Percentiles rank a stretch among this genome's conserved stretches.
These are phyloP conservation scores for Belgica antarctica DNA, from an alignment of 2,888 invertebrate species.

Conservation along the genomic window DNA sequence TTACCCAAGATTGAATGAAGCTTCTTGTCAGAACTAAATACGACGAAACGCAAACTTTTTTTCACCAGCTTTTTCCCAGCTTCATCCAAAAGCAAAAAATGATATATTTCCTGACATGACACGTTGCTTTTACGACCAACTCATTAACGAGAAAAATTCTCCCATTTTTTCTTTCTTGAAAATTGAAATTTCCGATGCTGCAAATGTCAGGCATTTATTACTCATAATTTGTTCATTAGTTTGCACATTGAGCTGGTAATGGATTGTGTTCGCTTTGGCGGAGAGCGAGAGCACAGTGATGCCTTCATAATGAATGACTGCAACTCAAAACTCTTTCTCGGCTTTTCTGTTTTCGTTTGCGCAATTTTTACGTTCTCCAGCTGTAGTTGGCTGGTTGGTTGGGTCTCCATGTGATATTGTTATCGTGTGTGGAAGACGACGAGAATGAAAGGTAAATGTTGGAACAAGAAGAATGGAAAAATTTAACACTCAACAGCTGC, in stretches of 20 bases:
- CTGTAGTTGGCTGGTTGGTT: neutral
- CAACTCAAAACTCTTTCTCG: too few relatives aligned
- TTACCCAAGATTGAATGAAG: too few relatives aligned
- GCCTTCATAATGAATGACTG: slow-evolving; percentile 12
- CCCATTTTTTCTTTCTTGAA: too few relatives aligned
- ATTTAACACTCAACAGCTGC: slow-evolving; percentile 39
- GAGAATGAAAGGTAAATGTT: neutral
- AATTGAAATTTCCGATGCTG: slow-evolving; percentile 30
- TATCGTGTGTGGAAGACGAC: neutral
- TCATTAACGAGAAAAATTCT: too few relatives aligned
- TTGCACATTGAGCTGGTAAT: slow-evolving; percentile 35
- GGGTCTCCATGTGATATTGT: neutral
- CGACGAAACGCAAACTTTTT: too few relatives aligned
- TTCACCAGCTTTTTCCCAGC: too few relatives aligned
- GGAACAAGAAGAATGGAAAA: slow-evolving; percentile 2
- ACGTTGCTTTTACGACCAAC: too few relatives aligned
- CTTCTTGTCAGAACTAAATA: too few relatives aligned
- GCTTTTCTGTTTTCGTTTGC: slow-evolving; percentile 22
- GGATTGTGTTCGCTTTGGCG: slow-evolving; percentile 8
- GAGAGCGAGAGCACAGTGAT: neutral
- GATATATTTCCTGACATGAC: too few relatives aligned
- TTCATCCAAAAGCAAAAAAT: too few relatives aligned
- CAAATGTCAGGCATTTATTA: slow-evolving; percentile 31
- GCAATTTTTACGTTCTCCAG: slow-evolving; percentile 38
- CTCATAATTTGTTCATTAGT: slow-evolving; percentile 41